Percentiles rank a stretch among this genome's conserved stretches.
phyloP scores from a whole-genome alignment of 2,888 invertebrate species.

The Ommatoiulus sabulosus region DNA sequence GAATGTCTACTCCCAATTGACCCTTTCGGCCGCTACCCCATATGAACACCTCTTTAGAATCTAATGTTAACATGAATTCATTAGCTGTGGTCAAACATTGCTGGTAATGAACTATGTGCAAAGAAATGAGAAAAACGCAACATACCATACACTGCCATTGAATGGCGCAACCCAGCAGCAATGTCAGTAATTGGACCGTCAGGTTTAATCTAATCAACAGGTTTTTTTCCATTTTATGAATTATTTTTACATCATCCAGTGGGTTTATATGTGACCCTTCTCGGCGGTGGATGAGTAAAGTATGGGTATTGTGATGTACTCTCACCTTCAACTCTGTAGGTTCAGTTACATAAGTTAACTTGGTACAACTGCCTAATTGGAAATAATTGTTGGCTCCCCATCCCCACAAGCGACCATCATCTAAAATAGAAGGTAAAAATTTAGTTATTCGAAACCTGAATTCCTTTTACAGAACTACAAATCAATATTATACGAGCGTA shows the following conservation, averaged over 20 bases:
- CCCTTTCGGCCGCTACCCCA: conserved; percentile 40
- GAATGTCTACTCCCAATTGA: conserved; percentile 9
- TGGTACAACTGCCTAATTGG: not conserved
- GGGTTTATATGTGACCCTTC: too few species aligned
- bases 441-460: not conserved
- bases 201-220: not conserved
- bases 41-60: not conserved
- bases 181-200: not conserved
- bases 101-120: not conserved
- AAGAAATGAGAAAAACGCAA: not conserved
- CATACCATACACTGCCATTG: conserved; percentile 14
- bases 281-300: too few species aligned
- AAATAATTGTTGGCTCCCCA: conserved; percentile 47
- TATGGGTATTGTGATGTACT: not conserved
- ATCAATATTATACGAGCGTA: not conserved
- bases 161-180: conserved; percentile 41
- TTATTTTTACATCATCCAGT: too few species aligned
- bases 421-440: not conserved
- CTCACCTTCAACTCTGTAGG: conserved; percentile 45
- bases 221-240: too few species aligned
- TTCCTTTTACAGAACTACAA: not conserved
- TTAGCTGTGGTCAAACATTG: not conserved
- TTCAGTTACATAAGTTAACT: not conserved
- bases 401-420: not conserved
- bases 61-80: not conserved